Conservation (phyloP, 2,113 vertebrate genomes). For the Cairina moschata region DNA sequence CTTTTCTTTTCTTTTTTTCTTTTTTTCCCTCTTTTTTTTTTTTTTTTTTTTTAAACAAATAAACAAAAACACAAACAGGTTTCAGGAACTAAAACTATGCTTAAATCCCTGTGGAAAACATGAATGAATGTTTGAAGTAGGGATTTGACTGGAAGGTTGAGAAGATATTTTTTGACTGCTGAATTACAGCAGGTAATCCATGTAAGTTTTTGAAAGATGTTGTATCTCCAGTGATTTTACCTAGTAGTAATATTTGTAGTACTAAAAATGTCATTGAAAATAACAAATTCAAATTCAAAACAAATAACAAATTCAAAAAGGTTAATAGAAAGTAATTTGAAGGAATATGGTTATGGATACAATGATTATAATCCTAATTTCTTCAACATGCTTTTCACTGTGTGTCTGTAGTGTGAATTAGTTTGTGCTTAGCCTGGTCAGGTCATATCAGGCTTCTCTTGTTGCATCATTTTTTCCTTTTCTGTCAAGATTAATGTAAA, state of each 20-base stretch:
- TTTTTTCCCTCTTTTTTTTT: no score
- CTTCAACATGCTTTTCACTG: background rate
- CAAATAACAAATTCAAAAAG: background rate
- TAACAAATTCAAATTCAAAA: background rate
- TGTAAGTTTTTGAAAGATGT: background rate
- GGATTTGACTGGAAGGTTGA: background rate
- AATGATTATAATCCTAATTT: background rate
- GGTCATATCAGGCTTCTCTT: background rate
- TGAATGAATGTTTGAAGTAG: background rate
- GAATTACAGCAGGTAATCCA: background rate
- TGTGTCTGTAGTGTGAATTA: background rate
- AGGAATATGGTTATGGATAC: background rate
- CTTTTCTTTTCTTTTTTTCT: background rate
- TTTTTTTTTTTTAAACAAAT: no score
- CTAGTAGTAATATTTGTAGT: background rate
- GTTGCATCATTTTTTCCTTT: background rate
- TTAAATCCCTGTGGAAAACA: background rate
- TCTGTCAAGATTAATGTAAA: background rate
- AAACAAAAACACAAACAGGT: background rate
- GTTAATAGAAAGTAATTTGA: background rate
- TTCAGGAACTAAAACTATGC: slow-evolving; percentile 13
- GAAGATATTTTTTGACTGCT: background rate
- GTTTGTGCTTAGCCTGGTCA: background rate
- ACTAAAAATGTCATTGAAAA: background rate
- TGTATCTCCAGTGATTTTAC: background rate